Evolutionary conservation across 1,140 invertebrate species (phyloP).

Genomic region (Eupeodes corollae): DNA sequence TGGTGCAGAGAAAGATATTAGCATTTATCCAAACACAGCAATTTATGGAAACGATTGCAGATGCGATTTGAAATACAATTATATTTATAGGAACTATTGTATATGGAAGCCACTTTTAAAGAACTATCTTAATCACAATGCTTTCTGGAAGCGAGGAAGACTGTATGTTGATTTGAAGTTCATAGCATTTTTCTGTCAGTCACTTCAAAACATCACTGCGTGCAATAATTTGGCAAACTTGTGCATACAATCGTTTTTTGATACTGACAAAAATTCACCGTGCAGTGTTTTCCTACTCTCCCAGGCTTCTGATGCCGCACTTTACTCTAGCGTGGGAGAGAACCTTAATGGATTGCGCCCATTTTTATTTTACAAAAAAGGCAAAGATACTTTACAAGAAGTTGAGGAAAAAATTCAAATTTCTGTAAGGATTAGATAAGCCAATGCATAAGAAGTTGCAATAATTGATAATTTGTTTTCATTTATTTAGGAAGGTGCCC

Average conservation of each 20-base stretch:
- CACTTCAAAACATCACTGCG: constrained; percentile 28
- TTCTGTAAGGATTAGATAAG: too few relatives aligned
- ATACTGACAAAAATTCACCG: constrained; percentile 39
- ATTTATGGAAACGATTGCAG: constrained; percentile 12
- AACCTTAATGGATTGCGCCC: constrained; percentile 37
- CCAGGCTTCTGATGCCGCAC: constrained; percentile 31
- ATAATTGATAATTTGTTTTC: neutral
- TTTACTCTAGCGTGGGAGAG: constrained; percentile 36
- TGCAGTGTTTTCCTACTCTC: constrained; percentile 42
- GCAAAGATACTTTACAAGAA: constrained; percentile 42
- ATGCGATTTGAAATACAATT: constrained; percentile 24
- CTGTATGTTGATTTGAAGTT: constrained; percentile 30
- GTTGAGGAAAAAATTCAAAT: constrained; percentile 30
- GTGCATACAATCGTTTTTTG: constrained; percentile 49
- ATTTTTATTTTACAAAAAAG: constrained; percentile 43
- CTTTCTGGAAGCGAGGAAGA: constrained; percentile 23
- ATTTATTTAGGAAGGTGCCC: constrained; percentile 5
- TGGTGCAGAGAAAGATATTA: neutral
- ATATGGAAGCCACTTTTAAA: constrained; percentile 23
- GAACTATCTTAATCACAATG: constrained; percentile 28
- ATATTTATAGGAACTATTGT: constrained; percentile 27
- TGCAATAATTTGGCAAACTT: constrained; percentile 61
- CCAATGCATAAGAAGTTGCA: too few relatives aligned
- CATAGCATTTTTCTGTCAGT: constrained; percentile 31
- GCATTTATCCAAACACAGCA: constrained; percentile 7